Evolutionary conservation across 2,113 vertebrate genomes (phyloP), one percentile per base, ranked within the genome.

Genomic region (Zosterops borbonicus): DNA sequence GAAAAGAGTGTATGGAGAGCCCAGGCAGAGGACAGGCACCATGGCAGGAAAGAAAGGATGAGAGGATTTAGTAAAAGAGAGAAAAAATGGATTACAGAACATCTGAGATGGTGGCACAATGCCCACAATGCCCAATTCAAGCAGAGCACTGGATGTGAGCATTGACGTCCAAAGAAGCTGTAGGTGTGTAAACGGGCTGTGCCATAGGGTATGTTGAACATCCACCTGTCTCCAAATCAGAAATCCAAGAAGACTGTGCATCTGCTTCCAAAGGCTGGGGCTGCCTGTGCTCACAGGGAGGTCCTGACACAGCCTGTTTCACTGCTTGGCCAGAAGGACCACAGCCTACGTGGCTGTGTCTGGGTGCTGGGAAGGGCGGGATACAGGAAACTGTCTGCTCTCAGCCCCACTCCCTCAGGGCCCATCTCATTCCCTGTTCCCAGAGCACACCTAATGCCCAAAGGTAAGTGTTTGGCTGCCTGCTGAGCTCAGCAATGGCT

Each of bases 171-270:
- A 46, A 12, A 70, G 60, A 58, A 87, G n/a, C 50, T 53, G n/a
- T 62, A 67, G 42, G n/a, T 83, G 31, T 62, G 64, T 41, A 24
- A 83, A 69, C 14, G n/a, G n/a, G 11, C 33, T 75, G 44, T 80
- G 53, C 44, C 71, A 79, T 25, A 20, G 33, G 24, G 31, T 73
- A 69, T 0, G 0, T 12, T 0, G 0, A 21, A n/a, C 0, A 0
- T 50, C 68, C 29, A 12, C 19, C 41, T 58, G n/a, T 18, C 71
- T 73, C 56, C 1, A 6, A 14, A 64, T 47, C 41, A 50, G 74
- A 31, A 25, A 42, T 53, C 28, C 69, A 70, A 15, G 73, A 39
- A 20, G 52, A 21, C 14, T n/a, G 7, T 41, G 49, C 47, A 60
- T 70, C 69, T 78, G 31, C 67, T 90, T 64, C 55, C 23, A 50